Evolutionary conservation across 2,888 invertebrate genomes (phyloP).

Genomic region (Pachliopta kotzebuea): DNA sequence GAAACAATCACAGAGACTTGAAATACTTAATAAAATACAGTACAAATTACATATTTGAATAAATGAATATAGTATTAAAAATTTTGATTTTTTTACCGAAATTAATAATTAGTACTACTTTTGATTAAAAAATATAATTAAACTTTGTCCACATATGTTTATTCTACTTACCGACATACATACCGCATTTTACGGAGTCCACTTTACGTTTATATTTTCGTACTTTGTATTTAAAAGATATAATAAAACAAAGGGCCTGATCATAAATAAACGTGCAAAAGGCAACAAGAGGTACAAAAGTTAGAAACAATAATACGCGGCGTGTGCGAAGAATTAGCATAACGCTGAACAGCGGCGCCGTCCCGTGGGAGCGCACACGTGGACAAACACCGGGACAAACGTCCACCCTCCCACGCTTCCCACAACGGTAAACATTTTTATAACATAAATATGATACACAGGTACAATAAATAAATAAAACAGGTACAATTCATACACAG

Average conservation of each 20-base stretch:
- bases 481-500: too few species aligned
- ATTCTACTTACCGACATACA: too few species aligned
- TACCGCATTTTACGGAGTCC: not conserved
- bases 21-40: conserved; percentile 6
- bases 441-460: conserved; percentile 16
- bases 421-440: conserved; percentile 29
- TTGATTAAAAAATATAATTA: too few species aligned
- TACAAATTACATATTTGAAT: conserved; percentile 4
- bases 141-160: too few species aligned
- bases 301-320: conserved; percentile 56
- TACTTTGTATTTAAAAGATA: conserved; percentile 5
- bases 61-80: not conserved
- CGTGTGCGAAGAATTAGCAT: conserved; percentile 67
- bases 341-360: conserved; percentile 63
- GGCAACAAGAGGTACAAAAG: conserved; percentile 52
- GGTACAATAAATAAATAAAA: not conserved
- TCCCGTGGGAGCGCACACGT: conserved; percentile 66
- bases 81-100: too few species aligned
- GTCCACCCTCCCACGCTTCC: conserved; percentile 25
- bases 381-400: conserved; percentile 57
- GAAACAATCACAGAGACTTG: conserved; percentile 8
- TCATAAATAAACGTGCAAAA: conserved; percentile 39
- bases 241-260: conserved; percentile 34
- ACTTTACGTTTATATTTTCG: not conserved
- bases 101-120: too few species aligned